Conservation (phyloP, 2,888 invertebrate genomes). For the Mythimna ferrago region DNA sequence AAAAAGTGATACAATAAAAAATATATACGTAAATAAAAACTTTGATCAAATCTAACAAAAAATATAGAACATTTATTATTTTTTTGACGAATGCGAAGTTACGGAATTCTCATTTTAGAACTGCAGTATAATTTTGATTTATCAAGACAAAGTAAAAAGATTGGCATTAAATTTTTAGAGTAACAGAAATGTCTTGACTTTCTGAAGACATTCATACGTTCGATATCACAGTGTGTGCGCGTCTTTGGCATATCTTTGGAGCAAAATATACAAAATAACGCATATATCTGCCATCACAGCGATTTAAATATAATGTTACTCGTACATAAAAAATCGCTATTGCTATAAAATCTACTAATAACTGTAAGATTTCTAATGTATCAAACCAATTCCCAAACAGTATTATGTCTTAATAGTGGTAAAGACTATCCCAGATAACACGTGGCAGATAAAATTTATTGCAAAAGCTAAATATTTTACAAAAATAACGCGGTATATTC, state of each 20-base stretch:
- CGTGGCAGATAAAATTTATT: constrained; percentile 34
- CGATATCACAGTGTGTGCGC: background rate
- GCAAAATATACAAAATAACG: background rate
- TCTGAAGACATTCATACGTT: background rate
- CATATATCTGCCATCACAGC: constrained; percentile 28
- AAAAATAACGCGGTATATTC: constrained; percentile 46
- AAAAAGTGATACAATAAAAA: too few relatives aligned
- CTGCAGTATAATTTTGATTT: background rate
- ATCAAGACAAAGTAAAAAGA: background rate
- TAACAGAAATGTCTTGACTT: background rate
- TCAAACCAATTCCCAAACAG: background rate
- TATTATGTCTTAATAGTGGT: constrained; percentile 32
- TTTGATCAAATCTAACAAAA: too few relatives aligned
- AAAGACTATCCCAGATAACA: constrained; percentile 24
- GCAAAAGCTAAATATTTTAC: constrained; percentile 42
- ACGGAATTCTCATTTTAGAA: background rate
- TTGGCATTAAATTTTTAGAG: background rate
- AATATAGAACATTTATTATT: too few relatives aligned
- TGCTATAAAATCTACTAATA: constrained; percentile 15
- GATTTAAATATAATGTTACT: background rate
- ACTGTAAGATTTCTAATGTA: background rate
- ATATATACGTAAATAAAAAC: too few relatives aligned
- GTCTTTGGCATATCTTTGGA: background rate
- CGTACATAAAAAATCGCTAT: background rate
- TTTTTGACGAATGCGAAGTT: background rate